Conservation (phyloP, 2,113 vertebrate species). For the Neogobius melanostomus region DNA sequence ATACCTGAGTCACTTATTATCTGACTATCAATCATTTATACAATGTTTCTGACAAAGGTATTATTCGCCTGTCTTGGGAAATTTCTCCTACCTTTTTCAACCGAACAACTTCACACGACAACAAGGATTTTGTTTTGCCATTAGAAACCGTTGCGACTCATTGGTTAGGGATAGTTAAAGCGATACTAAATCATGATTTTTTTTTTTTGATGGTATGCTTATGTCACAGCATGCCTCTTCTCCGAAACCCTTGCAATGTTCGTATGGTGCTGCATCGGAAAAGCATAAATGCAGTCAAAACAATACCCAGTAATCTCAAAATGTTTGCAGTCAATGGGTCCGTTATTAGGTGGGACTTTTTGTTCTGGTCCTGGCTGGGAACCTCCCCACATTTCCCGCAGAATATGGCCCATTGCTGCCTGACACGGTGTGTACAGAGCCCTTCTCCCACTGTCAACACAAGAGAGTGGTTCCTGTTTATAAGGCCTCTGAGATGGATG, state of each 20-base stretch:
- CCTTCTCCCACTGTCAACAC: conserved; percentile 63
- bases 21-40: background rate
- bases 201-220: too few species aligned
- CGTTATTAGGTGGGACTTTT: too few species aligned
- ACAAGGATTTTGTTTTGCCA: too few species aligned
- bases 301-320: too few species aligned
- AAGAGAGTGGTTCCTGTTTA: conserved; percentile 74
- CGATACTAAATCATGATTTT: too few species aligned
- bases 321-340: too few species aligned
- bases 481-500: conserved; percentile 56
- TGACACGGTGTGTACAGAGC: conserved; percentile 55
- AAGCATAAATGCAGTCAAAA: too few species aligned
- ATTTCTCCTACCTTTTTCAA: background rate
- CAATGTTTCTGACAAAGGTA: background rate
- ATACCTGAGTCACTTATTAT: background rate
- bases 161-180: too few species aligned
- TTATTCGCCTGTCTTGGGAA: background rate
- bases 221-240: too few species aligned
- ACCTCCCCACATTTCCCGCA: conserved; percentile 58
- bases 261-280: too few species aligned
- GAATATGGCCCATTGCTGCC: conserved; percentile 56
- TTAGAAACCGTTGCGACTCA: too few species aligned
- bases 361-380: conserved; percentile 12
- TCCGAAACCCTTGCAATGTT: too few species aligned
- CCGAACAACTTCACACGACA: background rate